Percentiles rank a stretch among this genome's conserved stretches.
Conservation (phyloP, 2,113 vertebrate species). For the Setophaga coronata region DNA sequence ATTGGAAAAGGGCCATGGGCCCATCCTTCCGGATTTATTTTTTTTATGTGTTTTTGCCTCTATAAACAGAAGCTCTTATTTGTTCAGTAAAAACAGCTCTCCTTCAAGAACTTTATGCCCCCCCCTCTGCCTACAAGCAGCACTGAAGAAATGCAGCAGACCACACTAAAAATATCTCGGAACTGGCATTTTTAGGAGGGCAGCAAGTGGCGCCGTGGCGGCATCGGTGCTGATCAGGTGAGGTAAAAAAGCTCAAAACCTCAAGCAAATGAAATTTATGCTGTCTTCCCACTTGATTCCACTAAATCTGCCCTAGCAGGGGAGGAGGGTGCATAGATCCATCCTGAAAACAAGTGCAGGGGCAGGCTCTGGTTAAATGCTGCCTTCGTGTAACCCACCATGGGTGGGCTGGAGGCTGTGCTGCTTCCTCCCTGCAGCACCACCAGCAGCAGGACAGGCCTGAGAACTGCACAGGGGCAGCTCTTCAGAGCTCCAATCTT, state of each 20-base stretch:
- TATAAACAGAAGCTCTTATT: constrained; percentile 58
- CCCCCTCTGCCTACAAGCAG: neutral
- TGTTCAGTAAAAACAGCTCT: constrained; percentile 26
- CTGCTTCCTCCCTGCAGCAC: accelerated
- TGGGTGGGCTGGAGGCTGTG: neutral
- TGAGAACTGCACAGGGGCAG: neutral
- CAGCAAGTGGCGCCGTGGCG: neutral
- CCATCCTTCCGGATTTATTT: constrained; percentile 27
- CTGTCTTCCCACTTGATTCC: neutral
- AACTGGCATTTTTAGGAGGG: neutral
- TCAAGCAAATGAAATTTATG: neutral
- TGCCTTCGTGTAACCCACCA: accelerated
- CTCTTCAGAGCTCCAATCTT: neutral
- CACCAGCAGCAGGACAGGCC: neutral
- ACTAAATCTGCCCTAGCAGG: neutral
- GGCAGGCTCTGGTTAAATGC: neutral
- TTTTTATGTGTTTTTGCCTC: constrained; percentile 26
- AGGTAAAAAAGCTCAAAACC: neutral
- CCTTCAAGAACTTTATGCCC: neutral
- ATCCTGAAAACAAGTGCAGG: neutral
- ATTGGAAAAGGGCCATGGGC: constrained; percentile 12
- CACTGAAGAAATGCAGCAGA: neutral
- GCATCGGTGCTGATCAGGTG: accelerated
- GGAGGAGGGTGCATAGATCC: neutral
- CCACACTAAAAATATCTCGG: neutral